Conservation (phyloP, 1,140 invertebrate species). For the Zaprionus ghesquierei region DNA sequence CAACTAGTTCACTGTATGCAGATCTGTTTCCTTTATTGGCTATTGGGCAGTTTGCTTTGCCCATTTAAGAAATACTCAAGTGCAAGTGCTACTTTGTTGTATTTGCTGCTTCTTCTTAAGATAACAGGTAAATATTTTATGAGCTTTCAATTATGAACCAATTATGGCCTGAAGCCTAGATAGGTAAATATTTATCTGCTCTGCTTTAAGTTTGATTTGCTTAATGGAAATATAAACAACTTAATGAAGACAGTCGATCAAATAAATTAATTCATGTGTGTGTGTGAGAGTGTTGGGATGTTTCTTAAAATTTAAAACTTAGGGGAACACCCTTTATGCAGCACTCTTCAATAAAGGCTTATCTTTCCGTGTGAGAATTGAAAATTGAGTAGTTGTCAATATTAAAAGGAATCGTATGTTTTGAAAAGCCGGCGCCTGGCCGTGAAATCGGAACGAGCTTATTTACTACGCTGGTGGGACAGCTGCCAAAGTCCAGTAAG, state of each 20-base stretch:
- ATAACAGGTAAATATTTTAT: conserved; percentile 36
- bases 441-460: conserved; percentile 25
- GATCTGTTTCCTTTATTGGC: conserved; percentile 28
- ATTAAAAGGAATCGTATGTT: conserved; percentile 8
- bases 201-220: conserved; percentile 51
- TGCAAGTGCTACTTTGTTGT: not conserved
- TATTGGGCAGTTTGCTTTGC: not conserved
- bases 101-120: conserved; percentile 9
- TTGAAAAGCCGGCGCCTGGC: conserved; percentile 39
- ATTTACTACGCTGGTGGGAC: conserved; percentile 16
- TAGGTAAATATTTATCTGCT: conserved; percentile 57
- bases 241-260: not conserved
- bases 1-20: conserved; percentile 16
- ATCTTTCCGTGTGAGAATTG: not conserved
- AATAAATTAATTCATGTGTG: not conserved
- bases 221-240: conserved; percentile 53
- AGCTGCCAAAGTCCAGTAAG: conserved; percentile 23
- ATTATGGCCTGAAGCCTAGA: conserved; percentile 49
- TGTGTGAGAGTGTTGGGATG: not conserved
- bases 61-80: not conserved
- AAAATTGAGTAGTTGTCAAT: not conserved
- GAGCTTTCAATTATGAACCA: conserved; percentile 56
- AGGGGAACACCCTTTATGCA: no score
- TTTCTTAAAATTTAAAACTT: not conserved
- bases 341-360: not conserved